Evolutionary conservation across 2,113 vertebrate species (phyloP).

Genomic region (Ceuthmochares aereus): DNA sequence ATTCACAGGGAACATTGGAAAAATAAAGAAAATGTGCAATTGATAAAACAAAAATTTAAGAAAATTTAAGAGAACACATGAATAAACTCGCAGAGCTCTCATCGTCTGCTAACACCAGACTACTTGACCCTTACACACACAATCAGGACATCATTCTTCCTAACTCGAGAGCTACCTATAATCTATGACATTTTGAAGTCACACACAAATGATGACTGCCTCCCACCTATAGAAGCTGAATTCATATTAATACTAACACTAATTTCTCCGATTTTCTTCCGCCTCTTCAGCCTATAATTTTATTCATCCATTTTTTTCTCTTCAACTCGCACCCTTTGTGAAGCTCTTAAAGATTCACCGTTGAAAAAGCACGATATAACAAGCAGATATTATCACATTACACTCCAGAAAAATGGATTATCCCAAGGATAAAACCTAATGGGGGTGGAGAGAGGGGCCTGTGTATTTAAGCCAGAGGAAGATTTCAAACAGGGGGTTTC

Average conservation of each 20-base stretch:
- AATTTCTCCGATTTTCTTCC: neutral
- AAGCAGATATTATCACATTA: neutral
- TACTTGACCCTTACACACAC: neutral
- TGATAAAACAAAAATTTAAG: neutral
- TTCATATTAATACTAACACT: neutral
- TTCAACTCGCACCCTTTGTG: neutral
- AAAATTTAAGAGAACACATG: neutral
- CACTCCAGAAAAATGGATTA: neutral
- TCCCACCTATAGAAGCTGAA: neutral
- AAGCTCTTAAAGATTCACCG: neutral
- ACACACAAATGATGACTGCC: neutral
- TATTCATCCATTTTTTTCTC: constrained; percentile 10
- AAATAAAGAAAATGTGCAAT: neutral
- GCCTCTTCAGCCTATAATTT: constrained; percentile 24
- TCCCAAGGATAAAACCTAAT: neutral
- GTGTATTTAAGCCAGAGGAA: neutral
- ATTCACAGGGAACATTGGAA: neutral
- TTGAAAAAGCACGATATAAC: neutral
- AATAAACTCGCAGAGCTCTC: neutral
- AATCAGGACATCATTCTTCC: neutral
- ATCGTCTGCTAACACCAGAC: neutral
- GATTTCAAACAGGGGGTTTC: neutral
- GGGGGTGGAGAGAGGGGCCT: neutral
- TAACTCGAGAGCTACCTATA: neutral
- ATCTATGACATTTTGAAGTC: neutral